Base-by-base conservation (phyloP, 1,140 invertebrate genomes). In the Coelopa frigida region DNA sequence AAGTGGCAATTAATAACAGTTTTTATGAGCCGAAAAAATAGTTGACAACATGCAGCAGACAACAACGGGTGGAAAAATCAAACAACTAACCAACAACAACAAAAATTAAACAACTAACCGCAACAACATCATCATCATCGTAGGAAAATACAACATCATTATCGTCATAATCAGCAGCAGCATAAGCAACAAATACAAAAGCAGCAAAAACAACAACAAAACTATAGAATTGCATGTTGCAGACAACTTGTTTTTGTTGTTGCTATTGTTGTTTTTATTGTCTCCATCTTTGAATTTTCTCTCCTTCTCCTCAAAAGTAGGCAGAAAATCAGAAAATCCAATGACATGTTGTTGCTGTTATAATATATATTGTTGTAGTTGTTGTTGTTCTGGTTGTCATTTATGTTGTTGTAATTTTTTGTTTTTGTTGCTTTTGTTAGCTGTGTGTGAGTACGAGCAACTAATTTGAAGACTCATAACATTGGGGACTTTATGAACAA, bases 1-100 rank as follows among this genome's bases (percentile, higher is more conserved):
- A 66, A 66, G 57, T 67, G 62, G 60, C 63, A 67, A 67, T 67
- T 67, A 67, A 67, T 67, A 66, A 67, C 62, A 63, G 66, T 66
- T 67, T 67, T 67, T 67, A 67, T 67, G 63, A 66, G 61, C 63
- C 60, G 58, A 59, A 66, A 63, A 67, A 67, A 66, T 63, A 63
- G 62, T 66, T 66, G 63, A 65, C 62, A 65, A 66, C 59, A 65
- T 24, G 21, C 14, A 39, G 18, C 24, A 31, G 20, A 32, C 6
- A 18, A 17, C 23, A 36, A 29, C 31, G 35, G 29, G 40, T 53
- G 23, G 33, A 53, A 21, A 7, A 44, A 3, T n/a, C 12, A 36
- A n/a, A 21, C 7, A 12, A 23, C 15, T 14, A 24, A n/a, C 51
- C 52, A 56, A 47, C 44, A 56, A 32, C 39, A 33, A 26, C 38